Conservation (phyloP, 1,140 invertebrate species). For the Microplitis demolitor region DNA sequence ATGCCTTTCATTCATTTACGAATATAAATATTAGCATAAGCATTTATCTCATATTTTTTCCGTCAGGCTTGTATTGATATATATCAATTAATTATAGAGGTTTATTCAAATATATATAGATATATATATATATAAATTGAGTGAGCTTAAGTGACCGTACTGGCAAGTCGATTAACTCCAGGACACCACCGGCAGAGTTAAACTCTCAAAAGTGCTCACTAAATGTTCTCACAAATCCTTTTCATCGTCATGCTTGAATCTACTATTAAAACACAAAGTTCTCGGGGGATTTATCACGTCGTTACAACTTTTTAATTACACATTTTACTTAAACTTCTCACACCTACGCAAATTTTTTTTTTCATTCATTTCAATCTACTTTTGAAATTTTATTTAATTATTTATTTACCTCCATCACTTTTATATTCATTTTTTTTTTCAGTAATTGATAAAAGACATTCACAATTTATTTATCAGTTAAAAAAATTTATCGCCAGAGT, state of each 20-base stretch:
- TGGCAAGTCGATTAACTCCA: conserved; percentile 9
- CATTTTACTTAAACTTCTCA: conserved; percentile 5
- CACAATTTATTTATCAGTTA: neutral
- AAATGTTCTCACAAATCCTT: conserved; percentile 16
- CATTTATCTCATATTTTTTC: too few relatives aligned
- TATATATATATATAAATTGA: neutral
- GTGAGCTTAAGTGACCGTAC: neutral
- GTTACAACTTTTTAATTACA: conserved; percentile 27
- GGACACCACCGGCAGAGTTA: neutral
- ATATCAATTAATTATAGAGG: neutral
- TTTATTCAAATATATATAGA: neutral
- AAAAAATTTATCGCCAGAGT: conserved; percentile 11
- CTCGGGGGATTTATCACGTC: conserved; percentile 16
- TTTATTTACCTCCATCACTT: too few relatives aligned
- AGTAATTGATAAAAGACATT: too few relatives aligned
- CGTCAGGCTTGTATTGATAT: too few relatives aligned
- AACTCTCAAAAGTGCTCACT: neutral
- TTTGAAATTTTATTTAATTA: neutral
- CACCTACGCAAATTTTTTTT: neutral
- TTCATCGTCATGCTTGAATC: neutral
- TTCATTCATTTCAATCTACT: neutral
- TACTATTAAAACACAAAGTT: conserved; percentile 12
- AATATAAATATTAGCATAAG: too few relatives aligned
- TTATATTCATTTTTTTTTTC: too few relatives aligned
- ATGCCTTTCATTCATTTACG: too few relatives aligned